Evolutionary conservation across 2,888 invertebrate genomes (phyloP).

Genomic region (Heteromurus nitidus): DNA sequence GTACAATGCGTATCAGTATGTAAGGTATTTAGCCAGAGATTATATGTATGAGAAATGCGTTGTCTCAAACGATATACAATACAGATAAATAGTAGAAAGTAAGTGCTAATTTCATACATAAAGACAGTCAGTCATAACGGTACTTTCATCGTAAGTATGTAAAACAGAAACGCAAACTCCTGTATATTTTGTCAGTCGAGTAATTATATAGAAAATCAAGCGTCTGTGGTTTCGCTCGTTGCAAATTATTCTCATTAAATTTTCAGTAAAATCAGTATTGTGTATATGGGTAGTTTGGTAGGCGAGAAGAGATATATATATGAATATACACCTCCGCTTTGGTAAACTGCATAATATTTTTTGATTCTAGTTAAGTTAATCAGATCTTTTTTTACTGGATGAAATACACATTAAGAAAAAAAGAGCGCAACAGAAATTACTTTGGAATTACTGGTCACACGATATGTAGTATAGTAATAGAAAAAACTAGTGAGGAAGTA

Average conservation of each 20-base stretch:
- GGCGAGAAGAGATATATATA: neutral
- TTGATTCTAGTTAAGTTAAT: conserved; percentile 34
- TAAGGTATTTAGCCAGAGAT: conserved; percentile 49
- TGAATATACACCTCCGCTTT: neutral
- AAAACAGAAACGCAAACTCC: conserved; percentile 59
- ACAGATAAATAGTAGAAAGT: conserved; percentile 12
- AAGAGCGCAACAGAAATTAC: neutral
- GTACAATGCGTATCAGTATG: conserved; percentile 9
- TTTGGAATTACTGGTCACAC: conserved; percentile 26
- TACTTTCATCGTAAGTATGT: conserved; percentile 36
- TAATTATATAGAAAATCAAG: neutral
- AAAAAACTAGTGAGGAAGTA: neutral
- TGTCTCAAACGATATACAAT: neutral
- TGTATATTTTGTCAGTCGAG: conserved; percentile 46
- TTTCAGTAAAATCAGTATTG: conserved; percentile 26
- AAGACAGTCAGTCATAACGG: conserved; percentile 30
- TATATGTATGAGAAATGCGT: conserved; percentile 38
- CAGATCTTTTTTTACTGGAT: conserved; percentile 27
- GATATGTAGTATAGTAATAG: conserved; percentile 4
- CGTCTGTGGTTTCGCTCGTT: conserved; percentile 14
- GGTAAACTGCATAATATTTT: neutral
- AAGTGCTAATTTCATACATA: conserved; percentile 14
- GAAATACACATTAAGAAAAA: conserved; percentile 14
- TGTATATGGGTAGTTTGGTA: too few relatives aligned
- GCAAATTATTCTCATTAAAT: neutral